These are phyloP conservation scores for Sesamia nonagrioides DNA, from an alignment of 1,140 invertebrate genomes.

Conservation along the genomic window DNA sequence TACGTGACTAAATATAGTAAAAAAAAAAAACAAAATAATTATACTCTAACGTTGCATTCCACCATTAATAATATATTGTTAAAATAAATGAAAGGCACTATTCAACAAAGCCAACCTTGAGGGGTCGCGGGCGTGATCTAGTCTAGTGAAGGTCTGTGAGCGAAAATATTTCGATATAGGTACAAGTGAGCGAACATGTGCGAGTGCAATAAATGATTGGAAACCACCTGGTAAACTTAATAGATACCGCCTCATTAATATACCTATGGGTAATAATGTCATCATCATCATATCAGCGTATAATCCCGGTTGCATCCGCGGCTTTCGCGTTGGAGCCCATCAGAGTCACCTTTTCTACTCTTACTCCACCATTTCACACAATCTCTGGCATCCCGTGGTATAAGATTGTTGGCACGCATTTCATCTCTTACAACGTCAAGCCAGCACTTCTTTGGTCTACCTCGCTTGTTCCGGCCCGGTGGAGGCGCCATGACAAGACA, in stretches of 20 bases:
- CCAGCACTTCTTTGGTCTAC: too few species aligned
- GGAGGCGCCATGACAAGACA: too few species aligned
- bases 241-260: background rate
- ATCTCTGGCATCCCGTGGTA: too few species aligned
- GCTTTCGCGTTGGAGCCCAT: too few species aligned
- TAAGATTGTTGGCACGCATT: too few species aligned
- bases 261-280: too few species aligned
- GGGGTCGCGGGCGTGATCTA: constrained; percentile 45
- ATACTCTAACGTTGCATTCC: constrained; percentile 2
- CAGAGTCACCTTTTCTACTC: too few species aligned
- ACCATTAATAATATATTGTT: constrained; percentile 33
- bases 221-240: constrained; percentile 5
- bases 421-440: too few species aligned
- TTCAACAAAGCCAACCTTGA: constrained; percentile 44
- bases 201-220: background rate
- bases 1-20: constrained; percentile 4
- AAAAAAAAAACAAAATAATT: background rate
- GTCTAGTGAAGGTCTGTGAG: constrained; percentile 43
- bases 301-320: too few species aligned
- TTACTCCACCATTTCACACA: too few species aligned
- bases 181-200: background rate
- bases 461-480: too few species aligned
- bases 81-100: constrained; percentile 49
- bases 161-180: constrained; percentile 43
- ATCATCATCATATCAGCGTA: too few species aligned